Base-by-base conservation (phyloP, 1,140 invertebrate genomes). In the Melanaphis sacchari region DNA sequence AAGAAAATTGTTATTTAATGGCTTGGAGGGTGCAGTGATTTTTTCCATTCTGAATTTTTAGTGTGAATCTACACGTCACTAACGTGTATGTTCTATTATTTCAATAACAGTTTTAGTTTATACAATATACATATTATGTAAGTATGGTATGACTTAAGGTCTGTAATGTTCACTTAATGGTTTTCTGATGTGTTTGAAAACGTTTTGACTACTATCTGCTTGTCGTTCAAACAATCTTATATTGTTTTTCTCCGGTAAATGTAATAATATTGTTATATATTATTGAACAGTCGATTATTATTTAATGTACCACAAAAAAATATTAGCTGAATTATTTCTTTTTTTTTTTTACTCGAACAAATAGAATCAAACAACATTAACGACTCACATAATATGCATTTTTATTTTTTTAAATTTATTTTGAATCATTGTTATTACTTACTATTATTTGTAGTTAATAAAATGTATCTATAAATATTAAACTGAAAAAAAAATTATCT, bases 141-240 rank as follows among this genome's bases (percentile, higher is more conserved):
- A 46, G 43, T 88, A 49, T 36, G 31, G 15, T 36, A 49, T 88
- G 85, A 88, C 85, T 88, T 41, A 88, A 43, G n/a, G 46, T 88
- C 31, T 46, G 31, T 88, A 88, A 88, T 49, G 85, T 22, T 49
- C 85, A 88, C 49, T 49, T 88, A 88, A 88, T 88, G 85, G 41
- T 88, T 88, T 88, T 88, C 85, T 88, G 85, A 88, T 88, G 87
- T 89, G 46, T 36, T 89, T 52, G 43, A 89, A 52, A 89, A 89
- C n/a, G n/a, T 52, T 89, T 89, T 52, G 41, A 31, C 38, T 89
- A 52, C 46, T 36, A 89, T 22, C n/a, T 49, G 46, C 15, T 8
- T 52, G 46, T 52, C 87, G 21, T 52, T 89, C 46, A 52, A 46
- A 43, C 9, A 84, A 76, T 76, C 31, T n/a, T 43, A 36, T 49